Percentiles rank a stretch among this genome's conserved stretches.
These are phyloP conservation scores for Gryllus longicercus DNA, from an alignment of 2,888 invertebrate species.

Conservation along the genomic window DNA sequence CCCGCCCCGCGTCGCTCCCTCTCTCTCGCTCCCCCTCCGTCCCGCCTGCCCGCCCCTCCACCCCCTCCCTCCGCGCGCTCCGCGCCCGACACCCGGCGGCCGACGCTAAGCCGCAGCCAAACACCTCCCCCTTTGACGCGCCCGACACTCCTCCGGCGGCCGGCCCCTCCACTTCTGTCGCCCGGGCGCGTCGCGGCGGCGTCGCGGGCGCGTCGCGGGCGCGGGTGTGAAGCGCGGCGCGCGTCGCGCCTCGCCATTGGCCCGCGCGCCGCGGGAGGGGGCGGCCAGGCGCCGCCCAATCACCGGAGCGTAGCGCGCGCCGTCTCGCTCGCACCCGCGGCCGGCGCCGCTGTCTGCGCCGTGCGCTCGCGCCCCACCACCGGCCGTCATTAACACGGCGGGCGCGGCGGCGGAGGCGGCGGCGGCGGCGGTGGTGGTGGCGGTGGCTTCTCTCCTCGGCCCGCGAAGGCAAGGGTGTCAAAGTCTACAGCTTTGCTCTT, in stretches of 20 bases:
- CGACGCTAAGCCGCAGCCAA: conserved; percentile 19
- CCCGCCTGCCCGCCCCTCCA: no score
- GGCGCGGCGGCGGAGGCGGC: conserved; percentile 45
- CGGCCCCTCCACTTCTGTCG: conserved; percentile 21
- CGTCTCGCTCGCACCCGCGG: not conserved
- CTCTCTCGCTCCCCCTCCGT: conserved; percentile 28
- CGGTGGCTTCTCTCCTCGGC: conserved; percentile 45
- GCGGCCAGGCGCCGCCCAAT: conserved; percentile 11
- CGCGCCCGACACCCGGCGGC: not conserved
- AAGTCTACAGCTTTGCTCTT: conserved; percentile 17
- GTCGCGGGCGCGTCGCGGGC: not conserved
- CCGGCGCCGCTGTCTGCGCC: not conserved
- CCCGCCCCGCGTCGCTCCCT: conserved; percentile 39
- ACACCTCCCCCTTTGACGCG: conserved; percentile 25
- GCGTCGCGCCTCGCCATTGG: not conserved
- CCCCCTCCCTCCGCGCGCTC: conserved; percentile 28
- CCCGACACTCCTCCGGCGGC: conserved; percentile 23
- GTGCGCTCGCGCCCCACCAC: conserved; percentile 50
- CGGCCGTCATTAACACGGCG: conserved; percentile 50
- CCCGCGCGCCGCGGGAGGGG: conserved; percentile 4
- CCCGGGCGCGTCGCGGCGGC: not conserved
- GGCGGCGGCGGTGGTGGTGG: conserved; percentile 47
- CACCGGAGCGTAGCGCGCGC: conserved; percentile 21
- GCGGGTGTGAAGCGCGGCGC: not conserved
- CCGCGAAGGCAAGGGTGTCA: conserved; percentile 24